phyloP scores from a whole-genome alignment of 2,113 vertebrate species.

The Elgaria multicarinata region DNA sequence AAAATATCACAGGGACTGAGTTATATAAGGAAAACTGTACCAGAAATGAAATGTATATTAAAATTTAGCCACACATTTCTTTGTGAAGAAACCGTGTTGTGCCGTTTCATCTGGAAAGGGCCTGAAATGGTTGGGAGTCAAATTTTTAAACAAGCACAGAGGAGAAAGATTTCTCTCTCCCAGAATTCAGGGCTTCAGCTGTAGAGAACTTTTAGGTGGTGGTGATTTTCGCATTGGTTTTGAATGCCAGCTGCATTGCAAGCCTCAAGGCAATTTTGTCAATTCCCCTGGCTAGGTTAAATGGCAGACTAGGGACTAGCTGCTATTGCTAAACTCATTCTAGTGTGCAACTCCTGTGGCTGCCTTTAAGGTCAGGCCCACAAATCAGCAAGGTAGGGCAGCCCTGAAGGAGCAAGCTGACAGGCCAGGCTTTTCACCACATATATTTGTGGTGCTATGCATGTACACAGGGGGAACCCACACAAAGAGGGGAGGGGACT shows the following conservation, averaged over 20 bases:
- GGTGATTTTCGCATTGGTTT: background rate
- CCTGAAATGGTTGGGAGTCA: background rate
- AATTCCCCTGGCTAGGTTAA: background rate
- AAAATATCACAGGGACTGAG: no score
- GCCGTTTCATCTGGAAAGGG: background rate
- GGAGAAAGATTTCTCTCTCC: background rate
- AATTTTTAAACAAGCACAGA: background rate
- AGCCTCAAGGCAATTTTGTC: background rate
- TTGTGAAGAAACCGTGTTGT: background rate
- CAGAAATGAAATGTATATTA: background rate
- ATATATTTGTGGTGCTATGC: no score
- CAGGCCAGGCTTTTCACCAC: background rate
- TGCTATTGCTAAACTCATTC: background rate
- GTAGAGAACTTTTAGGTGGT: background rate
- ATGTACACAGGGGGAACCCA: background rate
- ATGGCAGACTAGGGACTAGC: background rate
- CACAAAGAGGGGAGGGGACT: background rate
- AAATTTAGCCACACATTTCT: background rate
- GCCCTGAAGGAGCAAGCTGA: background rate
- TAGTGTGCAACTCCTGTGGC: background rate
- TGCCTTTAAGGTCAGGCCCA: background rate
- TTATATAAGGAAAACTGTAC: background rate
- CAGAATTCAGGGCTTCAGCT: background rate
- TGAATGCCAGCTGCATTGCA: background rate
- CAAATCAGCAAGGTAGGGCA: background rate